Evolutionary conservation across 2,113 vertebrate genomes (phyloP).

Genomic region (Grantiella picta): DNA sequence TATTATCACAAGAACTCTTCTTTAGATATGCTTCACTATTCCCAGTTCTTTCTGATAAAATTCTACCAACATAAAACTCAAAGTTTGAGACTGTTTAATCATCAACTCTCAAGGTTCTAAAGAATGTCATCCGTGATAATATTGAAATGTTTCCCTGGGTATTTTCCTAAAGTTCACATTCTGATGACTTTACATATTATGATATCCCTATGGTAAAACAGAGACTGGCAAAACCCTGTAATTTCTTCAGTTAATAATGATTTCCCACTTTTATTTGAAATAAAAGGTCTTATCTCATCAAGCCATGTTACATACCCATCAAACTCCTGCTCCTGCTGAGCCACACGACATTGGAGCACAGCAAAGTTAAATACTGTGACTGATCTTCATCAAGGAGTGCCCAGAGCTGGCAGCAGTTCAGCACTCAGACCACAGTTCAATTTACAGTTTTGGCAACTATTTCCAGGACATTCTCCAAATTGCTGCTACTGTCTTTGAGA

Average conservation of each 20-base stretch:
- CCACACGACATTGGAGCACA: neutral
- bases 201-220: neutral
- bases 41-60: neutral
- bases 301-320: neutral
- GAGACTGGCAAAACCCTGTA: neutral
- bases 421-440: slow-evolving; percentile 23
- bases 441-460: slow-evolving; percentile 57
- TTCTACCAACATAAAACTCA: neutral
- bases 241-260: neutral
- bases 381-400: slow-evolving; percentile 42
- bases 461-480: slow-evolving; percentile 42
- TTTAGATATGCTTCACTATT: neutral
- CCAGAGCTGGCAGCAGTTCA: slow-evolving; percentile 36
- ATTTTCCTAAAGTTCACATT: slow-evolving; percentile 1
- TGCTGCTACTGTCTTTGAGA: slow-evolving; percentile 32
- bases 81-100: neutral
- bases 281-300: neutral
- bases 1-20: neutral
- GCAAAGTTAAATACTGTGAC: slow-evolving; percentile 20
- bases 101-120: neutral
- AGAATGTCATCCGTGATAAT: neutral
- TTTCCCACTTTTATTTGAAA: neutral
- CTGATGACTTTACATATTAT: neutral
- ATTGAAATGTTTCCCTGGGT: neutral
- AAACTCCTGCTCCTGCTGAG: neutral